Evolutionary conservation across 2,113 vertebrate genomes (phyloP).

Genomic region (Alces alces): DNA sequence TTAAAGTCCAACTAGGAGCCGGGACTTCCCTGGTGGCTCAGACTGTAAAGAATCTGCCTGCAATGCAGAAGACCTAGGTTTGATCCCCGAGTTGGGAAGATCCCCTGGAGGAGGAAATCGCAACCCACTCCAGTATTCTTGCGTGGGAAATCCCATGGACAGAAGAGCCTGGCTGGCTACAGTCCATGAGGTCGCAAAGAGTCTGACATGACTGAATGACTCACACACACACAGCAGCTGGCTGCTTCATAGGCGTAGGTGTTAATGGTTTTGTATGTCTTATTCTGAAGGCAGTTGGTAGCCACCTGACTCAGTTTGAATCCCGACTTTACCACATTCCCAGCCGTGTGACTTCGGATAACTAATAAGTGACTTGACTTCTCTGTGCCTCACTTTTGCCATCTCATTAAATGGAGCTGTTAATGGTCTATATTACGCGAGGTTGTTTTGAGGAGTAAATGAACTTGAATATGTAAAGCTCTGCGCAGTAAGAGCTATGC

Average conservation of each 20-base stretch:
- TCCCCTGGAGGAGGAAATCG: background rate
- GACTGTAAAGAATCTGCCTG: background rate
- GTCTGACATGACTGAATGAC: background rate
- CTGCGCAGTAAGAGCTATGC: background rate
- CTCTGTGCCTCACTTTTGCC: background rate
- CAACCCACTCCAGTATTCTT: background rate
- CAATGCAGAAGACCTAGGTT: background rate
- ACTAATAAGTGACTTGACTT: background rate
- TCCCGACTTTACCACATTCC: background rate
- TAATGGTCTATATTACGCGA: background rate
- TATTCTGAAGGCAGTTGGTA: background rate
- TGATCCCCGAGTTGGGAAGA: background rate
- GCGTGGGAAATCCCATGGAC: background rate
- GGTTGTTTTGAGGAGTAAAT: background rate
- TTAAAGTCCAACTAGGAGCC: background rate
- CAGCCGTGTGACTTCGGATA: background rate
- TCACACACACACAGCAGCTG: background rate
- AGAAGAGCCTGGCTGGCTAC: background rate
- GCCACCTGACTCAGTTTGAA: background rate
- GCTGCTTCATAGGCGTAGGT: rapidly evolving
- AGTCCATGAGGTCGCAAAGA: background rate
- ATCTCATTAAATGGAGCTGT: background rate
- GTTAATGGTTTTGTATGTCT: background rate
- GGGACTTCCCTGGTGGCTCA: background rate
- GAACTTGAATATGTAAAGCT: background rate